Evolutionary conservation across 2,797 vertebrate genomes (phyloP).

Genomic region (Gambusia yucatana): DNA sequence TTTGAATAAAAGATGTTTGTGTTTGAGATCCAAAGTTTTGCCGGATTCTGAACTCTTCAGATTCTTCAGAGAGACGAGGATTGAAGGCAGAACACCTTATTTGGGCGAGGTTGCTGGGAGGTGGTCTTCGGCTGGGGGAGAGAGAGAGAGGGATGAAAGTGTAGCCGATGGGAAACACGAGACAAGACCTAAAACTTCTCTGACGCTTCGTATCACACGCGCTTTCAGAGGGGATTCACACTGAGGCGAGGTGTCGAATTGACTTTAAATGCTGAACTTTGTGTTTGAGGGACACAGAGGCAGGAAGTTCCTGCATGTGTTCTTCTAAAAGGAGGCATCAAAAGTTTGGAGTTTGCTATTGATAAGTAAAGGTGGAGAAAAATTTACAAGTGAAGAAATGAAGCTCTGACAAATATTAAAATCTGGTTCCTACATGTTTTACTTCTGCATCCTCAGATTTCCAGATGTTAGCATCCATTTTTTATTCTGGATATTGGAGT

Average conservation of each 20-base stretch:
- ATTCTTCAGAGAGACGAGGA: slow-evolving; percentile 69
- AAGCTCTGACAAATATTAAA: not conserved
- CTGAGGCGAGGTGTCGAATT: slow-evolving; percentile 78
- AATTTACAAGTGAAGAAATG: slow-evolving; percentile 7
- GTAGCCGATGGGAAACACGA: slow-evolving; percentile 79
- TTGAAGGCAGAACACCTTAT: slow-evolving; percentile 77
- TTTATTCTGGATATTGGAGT: not conserved
- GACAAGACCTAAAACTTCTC: slow-evolving; percentile 78
- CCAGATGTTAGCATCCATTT: not conserved
- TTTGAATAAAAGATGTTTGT: slow-evolving; percentile 84
- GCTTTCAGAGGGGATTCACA: slow-evolving; percentile 71
- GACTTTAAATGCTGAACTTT: slow-evolving; percentile 78
- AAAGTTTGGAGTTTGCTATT: slow-evolving; percentile 56
- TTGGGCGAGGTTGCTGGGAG: slow-evolving; percentile 73
- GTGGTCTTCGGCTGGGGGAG: slow-evolving; percentile 72
- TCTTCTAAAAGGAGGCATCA: slow-evolving; percentile 58
- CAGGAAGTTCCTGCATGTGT: slow-evolving; percentile 55
- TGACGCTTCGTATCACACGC: slow-evolving; percentile 67
- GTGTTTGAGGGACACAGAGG: slow-evolving; percentile 66
- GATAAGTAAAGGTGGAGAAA: slow-evolving; percentile 26
- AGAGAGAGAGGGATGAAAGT: slow-evolving; percentile 72
- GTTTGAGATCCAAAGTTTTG: slow-evolving; percentile 78
- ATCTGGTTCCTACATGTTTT: not conserved
- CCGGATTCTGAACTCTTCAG: slow-evolving; percentile 75
- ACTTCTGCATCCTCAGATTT: not conserved